phyloP scores from a whole-genome alignment of 2,797 vertebrate species.

The Helarctos malayanus region DNA sequence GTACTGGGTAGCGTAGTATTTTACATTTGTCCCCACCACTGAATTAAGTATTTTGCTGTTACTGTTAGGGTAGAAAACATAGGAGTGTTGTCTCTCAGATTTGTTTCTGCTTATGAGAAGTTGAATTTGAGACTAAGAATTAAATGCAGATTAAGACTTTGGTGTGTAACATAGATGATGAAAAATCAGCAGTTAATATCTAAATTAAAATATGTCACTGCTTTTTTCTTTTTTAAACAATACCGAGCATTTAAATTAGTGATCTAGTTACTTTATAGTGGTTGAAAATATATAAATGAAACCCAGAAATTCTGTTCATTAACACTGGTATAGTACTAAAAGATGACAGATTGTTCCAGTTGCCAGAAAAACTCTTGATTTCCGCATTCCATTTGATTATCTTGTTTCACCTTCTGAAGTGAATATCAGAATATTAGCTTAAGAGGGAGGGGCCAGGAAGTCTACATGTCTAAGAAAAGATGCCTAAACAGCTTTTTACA shows the following conservation, averaged over 20 bases:
- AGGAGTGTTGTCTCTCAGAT: neutral
- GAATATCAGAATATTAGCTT: slow-evolving; percentile 36
- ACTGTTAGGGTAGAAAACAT: too few relatives aligned
- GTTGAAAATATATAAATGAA: slow-evolving; percentile 20
- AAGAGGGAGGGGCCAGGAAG: neutral
- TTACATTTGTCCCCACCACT: neutral
- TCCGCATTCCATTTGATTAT: neutral
- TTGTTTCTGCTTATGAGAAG: slow-evolving; percentile 25
- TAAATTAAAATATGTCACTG: slow-evolving; percentile 33
- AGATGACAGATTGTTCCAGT: slow-evolving; percentile 20
- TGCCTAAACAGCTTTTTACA: neutral
- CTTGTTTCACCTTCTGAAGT: slow-evolving; percentile 31
- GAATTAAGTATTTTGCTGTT: slow-evolving; percentile 28
- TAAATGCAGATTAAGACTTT: neutral
- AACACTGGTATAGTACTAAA: neutral
- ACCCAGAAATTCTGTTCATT: neutral
- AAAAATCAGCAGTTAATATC: slow-evolving; percentile 48
- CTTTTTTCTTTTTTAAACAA: slow-evolving; percentile 8
- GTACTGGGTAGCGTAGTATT: slow-evolving; percentile 53
- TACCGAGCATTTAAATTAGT: slow-evolving; percentile 35
- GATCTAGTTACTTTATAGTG: neutral
- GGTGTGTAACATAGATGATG: slow-evolving; percentile 12
- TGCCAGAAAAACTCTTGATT: slow-evolving; percentile 1
- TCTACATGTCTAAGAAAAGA: slow-evolving; percentile 44
- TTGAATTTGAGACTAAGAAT: slow-evolving; percentile 28